Conservation (phyloP, 2,797 vertebrate genomes). For the Lepus oiostolus region DNA sequence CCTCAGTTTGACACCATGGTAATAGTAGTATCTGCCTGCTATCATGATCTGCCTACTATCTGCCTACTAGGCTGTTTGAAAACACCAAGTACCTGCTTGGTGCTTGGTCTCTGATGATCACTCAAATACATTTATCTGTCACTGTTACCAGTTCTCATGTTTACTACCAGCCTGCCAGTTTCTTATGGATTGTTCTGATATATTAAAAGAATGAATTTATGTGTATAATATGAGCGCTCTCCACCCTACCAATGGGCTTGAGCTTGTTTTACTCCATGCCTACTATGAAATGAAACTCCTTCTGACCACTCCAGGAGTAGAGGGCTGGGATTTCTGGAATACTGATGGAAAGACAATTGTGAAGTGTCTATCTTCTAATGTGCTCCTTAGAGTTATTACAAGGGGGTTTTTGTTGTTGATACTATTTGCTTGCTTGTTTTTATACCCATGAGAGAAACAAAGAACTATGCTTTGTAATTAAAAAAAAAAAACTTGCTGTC, state of each 20-base stretch:
- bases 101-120: neutral
- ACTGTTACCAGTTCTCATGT: neutral
- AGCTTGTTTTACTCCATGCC: neutral
- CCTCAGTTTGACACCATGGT: neutral
- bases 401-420: neutral
- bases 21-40: neutral
- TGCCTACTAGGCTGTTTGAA: neutral
- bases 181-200: neutral
- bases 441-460: neutral
- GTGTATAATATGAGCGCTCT: accelerated
- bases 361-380: constrained; percentile 35
- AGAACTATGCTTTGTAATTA: neutral
- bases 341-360: constrained; percentile 9
- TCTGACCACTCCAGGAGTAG: neutral
- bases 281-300: neutral
- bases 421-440: constrained; percentile 5
- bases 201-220: neutral
- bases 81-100: neutral
- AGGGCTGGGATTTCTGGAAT: neutral
- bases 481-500: neutral
- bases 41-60: neutral
- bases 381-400: neutral
- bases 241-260: neutral
- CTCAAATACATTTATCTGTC: neutral
- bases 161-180: neutral